phyloP scores from a whole-genome alignment of 1,140 invertebrate genomes.

The Myzus persicae region DNA sequence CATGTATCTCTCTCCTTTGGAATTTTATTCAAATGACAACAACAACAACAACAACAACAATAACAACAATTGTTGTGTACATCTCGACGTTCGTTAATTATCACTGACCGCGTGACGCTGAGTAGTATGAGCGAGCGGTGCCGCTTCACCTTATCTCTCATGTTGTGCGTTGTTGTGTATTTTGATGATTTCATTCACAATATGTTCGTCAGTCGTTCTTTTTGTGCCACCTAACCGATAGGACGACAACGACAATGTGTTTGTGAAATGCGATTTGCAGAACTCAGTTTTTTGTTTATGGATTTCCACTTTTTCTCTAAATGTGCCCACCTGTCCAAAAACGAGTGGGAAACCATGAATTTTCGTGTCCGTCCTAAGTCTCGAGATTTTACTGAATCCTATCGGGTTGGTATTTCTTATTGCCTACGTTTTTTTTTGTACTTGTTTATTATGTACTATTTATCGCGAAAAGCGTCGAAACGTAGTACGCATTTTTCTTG shows the following conservation, averaged over 20 bases:
- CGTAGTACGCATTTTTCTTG: not conserved
- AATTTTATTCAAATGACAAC: not conserved
- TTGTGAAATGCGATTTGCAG: too few species aligned
- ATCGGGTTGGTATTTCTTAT: not conserved
- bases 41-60: not conserved
- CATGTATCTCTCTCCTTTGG: not conserved
- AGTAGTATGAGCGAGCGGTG: not conserved
- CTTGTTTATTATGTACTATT: too few species aligned
- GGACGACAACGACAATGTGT: not conserved
- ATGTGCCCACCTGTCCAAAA: not conserved
- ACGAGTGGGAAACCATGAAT: not conserved
- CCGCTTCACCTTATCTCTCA: slow-evolving; percentile 3
- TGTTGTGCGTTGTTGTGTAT: not conserved
- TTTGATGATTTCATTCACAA: not conserved
- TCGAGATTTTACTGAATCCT: not conserved
- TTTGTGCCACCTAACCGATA: not conserved
- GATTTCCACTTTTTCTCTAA: not conserved
- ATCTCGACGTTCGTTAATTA: not conserved
- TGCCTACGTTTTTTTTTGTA: not conserved
- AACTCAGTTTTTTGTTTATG: too few species aligned
- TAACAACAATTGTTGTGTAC: not conserved
- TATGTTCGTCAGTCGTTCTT: not conserved
- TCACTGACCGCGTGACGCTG: not conserved
- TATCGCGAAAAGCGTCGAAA: not conserved
- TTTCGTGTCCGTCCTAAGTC: not conserved